Evolutionary conservation across 2,888 invertebrate species (phyloP), one percentile per base, ranked within the genome.

Genomic region (Euzophera pinguis): DNA sequence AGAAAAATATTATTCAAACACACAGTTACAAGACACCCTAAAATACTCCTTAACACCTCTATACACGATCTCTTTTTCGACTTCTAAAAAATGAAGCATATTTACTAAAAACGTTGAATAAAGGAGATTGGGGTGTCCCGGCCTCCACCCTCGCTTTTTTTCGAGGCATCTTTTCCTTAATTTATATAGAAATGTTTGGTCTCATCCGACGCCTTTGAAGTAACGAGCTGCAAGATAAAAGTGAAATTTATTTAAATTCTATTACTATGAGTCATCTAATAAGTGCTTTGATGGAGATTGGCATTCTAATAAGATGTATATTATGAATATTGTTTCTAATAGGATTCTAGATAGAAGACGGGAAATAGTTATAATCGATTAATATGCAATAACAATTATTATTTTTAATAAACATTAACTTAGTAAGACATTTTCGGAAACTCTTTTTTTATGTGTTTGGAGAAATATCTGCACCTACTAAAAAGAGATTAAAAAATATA

Each of bases 171-270:
- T 89, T 89, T 87, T 85, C 76, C 80, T 83, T 90, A 90, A 91
- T 90, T 85, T 89, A 87, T 90, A 84, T 84, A 84, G 84, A 87
- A 84, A 84, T 89, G 82, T 87, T 85, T 81, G 79, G 82, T 80
- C 75, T 80, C 79, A 76, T 78, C 75, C 74, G 70, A 81, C 78
- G 81, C 79, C 77, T 82, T 80, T 79, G 79, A 84, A 74, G 72
- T 75, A 75, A 76, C 74, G 68, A 76, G 69, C 68, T 71, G 65
- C 65, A 67, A 69, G 69, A 73, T 67, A 66, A 70, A 66, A 69
- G 64, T 72, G 67, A 73, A 73, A 68, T 71, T 73, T 67, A 75
- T 76, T 71, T 69, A 65, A 61, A 63, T 58, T 62, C 52, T 63
- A 65, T 71, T 65, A 55, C 53, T 39, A 50, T 49, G 53, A 51